phyloP scores from a whole-genome alignment of 2,113 vertebrate species.

The Capricornis sumatraensis region DNA sequence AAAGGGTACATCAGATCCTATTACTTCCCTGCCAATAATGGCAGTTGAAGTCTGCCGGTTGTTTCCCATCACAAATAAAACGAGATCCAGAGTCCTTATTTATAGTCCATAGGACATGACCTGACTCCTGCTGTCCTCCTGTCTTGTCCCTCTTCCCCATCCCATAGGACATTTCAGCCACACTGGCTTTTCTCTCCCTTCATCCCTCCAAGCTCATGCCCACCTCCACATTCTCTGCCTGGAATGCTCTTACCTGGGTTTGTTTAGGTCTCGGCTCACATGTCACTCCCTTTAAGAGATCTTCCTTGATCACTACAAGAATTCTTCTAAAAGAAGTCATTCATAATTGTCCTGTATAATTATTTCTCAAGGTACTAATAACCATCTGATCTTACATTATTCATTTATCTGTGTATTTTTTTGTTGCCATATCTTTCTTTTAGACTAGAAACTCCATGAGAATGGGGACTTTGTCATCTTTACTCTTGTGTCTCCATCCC shows the following conservation, averaged over 20 bases:
- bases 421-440: neutral
- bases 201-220: neutral
- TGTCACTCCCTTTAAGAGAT: neutral
- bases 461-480: neutral
- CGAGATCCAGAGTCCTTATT: neutral
- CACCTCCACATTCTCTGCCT: neutral
- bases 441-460: neutral
- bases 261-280: neutral
- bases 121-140: neutral
- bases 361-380: neutral
- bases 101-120: neutral
- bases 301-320: neutral
- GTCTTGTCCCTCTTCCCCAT: neutral
- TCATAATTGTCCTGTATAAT: neutral
- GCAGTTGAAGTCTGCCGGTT: neutral
- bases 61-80: neutral
- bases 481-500: neutral
- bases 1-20: neutral
- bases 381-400: neutral
- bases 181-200: neutral
- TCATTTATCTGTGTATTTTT: neutral
- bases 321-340: neutral
- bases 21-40: neutral
- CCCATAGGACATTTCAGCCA: neutral
- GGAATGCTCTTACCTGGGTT: neutral